Percentiles rank a stretch among this genome's conserved stretches.
Conservation (phyloP, 2,888 invertebrate species). For the Axea sp. region DNA sequence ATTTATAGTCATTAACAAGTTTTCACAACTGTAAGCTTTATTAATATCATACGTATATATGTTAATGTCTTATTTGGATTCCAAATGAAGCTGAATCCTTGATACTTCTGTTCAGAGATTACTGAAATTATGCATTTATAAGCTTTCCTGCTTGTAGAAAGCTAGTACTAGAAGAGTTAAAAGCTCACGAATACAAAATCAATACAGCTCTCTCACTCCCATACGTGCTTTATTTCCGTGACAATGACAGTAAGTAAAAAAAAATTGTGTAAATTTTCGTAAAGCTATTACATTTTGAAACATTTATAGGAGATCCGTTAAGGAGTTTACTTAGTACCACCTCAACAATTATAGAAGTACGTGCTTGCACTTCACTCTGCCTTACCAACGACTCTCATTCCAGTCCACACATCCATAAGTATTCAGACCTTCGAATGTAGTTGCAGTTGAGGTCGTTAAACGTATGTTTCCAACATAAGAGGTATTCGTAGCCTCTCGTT, state of each 20-base stretch:
- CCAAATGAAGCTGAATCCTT: constrained; percentile 54
- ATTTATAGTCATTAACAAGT: constrained; percentile 38
- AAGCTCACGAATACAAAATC: constrained; percentile 50
- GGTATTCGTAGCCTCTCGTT: constrained; percentile 70
- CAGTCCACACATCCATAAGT: constrained; percentile 57
- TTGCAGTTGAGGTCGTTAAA: constrained; percentile 68
- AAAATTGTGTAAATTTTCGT: constrained; percentile 28
- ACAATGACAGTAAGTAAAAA: constrained; percentile 7
- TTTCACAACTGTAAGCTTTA: constrained; percentile 52
- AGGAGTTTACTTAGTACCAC: constrained; percentile 68
- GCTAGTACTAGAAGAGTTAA: constrained; percentile 30
- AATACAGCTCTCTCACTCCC: constrained; percentile 28
- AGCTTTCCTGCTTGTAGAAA: constrained; percentile 23
- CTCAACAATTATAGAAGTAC: constrained; percentile 74
- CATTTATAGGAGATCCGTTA: constrained; percentile 69
- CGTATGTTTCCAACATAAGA: constrained; percentile 68
- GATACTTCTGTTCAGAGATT: constrained; percentile 55
- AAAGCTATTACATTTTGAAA: constrained; percentile 59
- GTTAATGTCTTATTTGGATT: constrained; percentile 56
- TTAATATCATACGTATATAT: constrained; percentile 54
- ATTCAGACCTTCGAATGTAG: constrained; percentile 63
- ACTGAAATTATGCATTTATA: constrained; percentile 53
- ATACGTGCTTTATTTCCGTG: constrained; percentile 9
- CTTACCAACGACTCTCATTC: constrained; percentile 44
- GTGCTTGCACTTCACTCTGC: constrained; percentile 66